Conservation (phyloP, 2,797 vertebrate genomes). For the Diceros bicornis region DNA sequence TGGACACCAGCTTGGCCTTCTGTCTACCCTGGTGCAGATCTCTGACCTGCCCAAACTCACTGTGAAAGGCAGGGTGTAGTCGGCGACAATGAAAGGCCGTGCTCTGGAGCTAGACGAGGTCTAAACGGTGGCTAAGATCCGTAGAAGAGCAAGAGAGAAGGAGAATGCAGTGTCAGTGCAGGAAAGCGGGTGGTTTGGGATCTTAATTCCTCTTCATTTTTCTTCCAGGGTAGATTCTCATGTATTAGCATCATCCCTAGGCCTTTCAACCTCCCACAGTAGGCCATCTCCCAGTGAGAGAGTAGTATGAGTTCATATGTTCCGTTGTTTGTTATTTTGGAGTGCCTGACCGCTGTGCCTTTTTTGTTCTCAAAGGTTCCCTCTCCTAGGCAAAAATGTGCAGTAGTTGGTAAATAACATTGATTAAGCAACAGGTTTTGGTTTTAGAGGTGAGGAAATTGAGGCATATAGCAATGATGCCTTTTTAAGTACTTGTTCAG, state of each 20-base stretch:
- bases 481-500: constrained; percentile 10
- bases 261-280: background rate
- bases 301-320: background rate
- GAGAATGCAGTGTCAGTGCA: background rate
- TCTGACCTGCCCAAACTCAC: constrained; percentile 4
- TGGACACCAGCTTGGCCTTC: background rate
- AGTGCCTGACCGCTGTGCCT: background rate
- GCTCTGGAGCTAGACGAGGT: background rate
- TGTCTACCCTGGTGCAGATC: constrained; percentile 40
- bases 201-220: constrained; percentile 24
- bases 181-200: background rate
- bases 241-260: background rate
- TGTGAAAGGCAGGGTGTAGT: constrained; percentile 30
- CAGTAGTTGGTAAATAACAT: constrained; percentile 33
- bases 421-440: constrained; percentile 46
- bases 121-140: background rate
- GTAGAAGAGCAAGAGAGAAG: background rate
- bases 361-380: constrained; percentile 33
- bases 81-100: background rate
- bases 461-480: background rate
- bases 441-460: constrained; percentile 33
- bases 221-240: constrained; percentile 52
- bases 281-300: background rate
- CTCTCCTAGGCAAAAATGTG: background rate
- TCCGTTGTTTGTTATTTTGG: constrained; percentile 23